Conservation (phyloP, 2,113 vertebrate genomes). For the Myrmecophaga tridactyla region DNA sequence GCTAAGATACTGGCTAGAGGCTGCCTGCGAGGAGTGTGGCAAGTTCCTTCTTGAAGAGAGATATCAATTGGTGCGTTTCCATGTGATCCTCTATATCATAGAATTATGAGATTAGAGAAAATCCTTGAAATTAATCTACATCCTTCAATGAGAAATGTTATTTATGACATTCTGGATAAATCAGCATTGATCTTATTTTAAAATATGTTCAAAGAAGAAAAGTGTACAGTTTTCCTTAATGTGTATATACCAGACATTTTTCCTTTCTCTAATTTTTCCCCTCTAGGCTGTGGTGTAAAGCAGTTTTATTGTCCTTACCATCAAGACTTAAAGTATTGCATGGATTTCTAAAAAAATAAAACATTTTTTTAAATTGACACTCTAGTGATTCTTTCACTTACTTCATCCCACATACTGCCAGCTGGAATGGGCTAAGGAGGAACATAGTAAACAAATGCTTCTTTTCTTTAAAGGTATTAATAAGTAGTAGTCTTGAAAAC, state of each 20-base stretch:
- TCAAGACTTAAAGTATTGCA: neutral
- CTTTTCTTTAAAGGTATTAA: conserved; percentile 1
- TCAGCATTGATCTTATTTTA: neutral
- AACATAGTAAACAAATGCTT: neutral
- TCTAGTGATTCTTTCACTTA: neutral
- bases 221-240: neutral
- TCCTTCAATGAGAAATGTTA: neutral
- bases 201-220: neutral
- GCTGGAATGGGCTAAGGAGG: neutral
- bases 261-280: neutral
- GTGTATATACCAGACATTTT: neutral
- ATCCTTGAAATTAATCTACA: neutral
- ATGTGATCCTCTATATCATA: neutral
- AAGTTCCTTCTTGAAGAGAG: neutral
- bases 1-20: neutral
- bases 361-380: neutral
- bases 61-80: neutral
- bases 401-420: neutral
- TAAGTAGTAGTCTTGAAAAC: conserved; percentile 21
- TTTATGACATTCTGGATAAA: neutral
- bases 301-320: neutral
- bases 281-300: neutral
- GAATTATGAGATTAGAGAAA: neutral
- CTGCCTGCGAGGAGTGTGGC: neutral
- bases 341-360: neutral